These are phyloP conservation scores for Bradysia coprophila DNA, from an alignment of 1,140 invertebrate species.

Conservation along the genomic window DNA sequence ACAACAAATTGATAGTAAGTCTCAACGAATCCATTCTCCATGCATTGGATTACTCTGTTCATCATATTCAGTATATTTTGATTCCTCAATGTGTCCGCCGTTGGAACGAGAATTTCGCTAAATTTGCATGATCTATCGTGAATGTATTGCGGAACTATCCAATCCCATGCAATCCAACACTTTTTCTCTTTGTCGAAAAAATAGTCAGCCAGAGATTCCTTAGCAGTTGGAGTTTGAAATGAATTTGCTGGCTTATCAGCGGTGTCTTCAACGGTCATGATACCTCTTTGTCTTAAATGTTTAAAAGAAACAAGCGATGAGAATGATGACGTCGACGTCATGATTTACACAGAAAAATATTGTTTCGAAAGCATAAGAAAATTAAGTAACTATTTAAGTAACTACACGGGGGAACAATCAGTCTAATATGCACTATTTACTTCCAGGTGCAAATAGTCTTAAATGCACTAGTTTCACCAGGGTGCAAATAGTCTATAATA, in stretches of 20 bases:
- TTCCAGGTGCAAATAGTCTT: too few relatives aligned
- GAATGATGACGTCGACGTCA: too few relatives aligned
- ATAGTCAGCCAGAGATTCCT: conserved; percentile 61
- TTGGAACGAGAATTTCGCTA: conserved; percentile 73
- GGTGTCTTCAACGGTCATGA: conserved; percentile 43
- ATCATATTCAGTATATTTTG: conserved; percentile 62
- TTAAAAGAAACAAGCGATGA: too few relatives aligned
- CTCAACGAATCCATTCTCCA: neutral
- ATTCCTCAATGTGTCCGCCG: conserved; percentile 62
- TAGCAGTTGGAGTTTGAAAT: conserved; percentile 38
- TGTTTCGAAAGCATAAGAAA: too few relatives aligned
- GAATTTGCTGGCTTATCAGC: conserved; percentile 38
- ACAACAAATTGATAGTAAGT: neutral
- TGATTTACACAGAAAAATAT: too few relatives aligned
- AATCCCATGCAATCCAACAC: conserved; percentile 74
- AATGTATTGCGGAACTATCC: conserved; percentile 50
- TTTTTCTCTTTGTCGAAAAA: conserved; percentile 45
- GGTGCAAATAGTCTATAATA: too few relatives aligned
- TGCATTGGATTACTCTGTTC: conserved; percentile 35
- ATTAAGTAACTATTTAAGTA: too few relatives aligned
- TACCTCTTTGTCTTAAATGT: conserved; percentile 43
- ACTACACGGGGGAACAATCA: too few relatives aligned
- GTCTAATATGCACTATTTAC: too few relatives aligned
- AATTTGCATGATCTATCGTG: conserved; percentile 52
- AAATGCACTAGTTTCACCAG: too few relatives aligned